These are phyloP conservation scores for Nasonovia ribisnigri DNA, from an alignment of 2,888 invertebrate genomes.

Conservation along the genomic window DNA sequence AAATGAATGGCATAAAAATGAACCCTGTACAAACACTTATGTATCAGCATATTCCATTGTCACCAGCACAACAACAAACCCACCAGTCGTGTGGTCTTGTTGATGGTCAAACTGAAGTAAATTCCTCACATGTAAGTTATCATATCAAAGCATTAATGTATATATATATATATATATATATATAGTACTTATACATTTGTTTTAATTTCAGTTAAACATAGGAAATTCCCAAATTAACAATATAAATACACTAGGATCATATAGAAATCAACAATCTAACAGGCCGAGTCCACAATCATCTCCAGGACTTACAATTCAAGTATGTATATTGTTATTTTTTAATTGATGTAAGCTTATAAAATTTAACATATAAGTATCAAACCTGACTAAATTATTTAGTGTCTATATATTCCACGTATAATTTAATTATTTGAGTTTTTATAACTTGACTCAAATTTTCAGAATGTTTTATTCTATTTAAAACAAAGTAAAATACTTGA, in stretches of 20 bases:
- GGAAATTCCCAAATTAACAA: slow-evolving; percentile 57
- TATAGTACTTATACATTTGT: neutral
- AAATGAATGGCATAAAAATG: slow-evolving; percentile 58
- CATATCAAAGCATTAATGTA: neutral
- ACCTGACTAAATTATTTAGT: neutral
- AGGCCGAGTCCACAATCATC: slow-evolving; percentile 74
- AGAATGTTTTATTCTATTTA: neutral
- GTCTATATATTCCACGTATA: neutral
- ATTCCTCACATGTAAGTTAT: slow-evolving; percentile 54
- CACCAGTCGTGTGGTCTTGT: slow-evolving; percentile 40
- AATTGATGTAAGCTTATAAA: neutral
- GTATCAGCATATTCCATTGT: slow-evolving; percentile 46
- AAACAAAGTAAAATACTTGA: neutral
- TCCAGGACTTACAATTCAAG: slow-evolving; percentile 72
- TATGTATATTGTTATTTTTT: slow-evolving; percentile 58
- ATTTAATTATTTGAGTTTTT: neutral
- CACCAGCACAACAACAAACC: slow-evolving; percentile 42
- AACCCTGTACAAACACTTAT: slow-evolving; percentile 51
- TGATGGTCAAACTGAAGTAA: slow-evolving; percentile 56
- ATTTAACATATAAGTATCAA: neutral
- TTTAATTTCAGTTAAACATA: slow-evolving; percentile 51
- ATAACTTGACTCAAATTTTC: neutral
- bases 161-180: neutral
- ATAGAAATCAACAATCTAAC: slow-evolving; percentile 72
- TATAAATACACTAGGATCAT: slow-evolving; percentile 71